Conservation (phyloP, 2,797 vertebrate genomes). For the Oreochromis grahami region DNA sequence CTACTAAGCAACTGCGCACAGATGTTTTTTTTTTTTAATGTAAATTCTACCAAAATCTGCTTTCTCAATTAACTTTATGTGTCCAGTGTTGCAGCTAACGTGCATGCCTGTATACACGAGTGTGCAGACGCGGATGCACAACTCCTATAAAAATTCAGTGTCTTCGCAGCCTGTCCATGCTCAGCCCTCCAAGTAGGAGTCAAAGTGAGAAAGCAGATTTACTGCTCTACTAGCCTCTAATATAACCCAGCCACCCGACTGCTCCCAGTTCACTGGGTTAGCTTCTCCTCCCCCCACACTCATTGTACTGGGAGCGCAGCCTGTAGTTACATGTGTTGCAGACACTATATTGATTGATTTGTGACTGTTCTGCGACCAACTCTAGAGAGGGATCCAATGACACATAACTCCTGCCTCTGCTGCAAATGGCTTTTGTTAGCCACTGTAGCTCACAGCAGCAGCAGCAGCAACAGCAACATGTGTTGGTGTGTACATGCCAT, state of each 20-base stretch:
- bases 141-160: background rate
- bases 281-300: slow-evolving; percentile 36
- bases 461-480: background rate
- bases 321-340: slow-evolving; percentile 54
- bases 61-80: background rate
- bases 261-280: slow-evolving; percentile 41
- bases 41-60: background rate
- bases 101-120: background rate
- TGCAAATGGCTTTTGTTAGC: slow-evolving; percentile 49
- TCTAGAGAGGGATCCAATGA: slow-evolving; percentile 57
- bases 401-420: slow-evolving; percentile 32
- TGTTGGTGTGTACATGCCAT: slow-evolving; percentile 18
- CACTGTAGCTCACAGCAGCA: slow-evolving; percentile 8
- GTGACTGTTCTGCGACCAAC: slow-evolving; percentile 40
- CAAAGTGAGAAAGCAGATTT: slow-evolving; percentile 25
- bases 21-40: slow-evolving; percentile 12
- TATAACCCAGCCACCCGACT: slow-evolving; percentile 5
- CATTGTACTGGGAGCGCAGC: background rate
- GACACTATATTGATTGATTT: slow-evolving; percentile 63
- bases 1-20: background rate
- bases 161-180: background rate
- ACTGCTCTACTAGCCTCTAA: slow-evolving; percentile 7
- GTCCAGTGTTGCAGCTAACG: background rate
- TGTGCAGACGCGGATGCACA: background rate
- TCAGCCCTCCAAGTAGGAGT: background rate